Base-by-base conservation (phyloP, 2,888 invertebrate species). In the Drosophila paramelanica region DNA sequence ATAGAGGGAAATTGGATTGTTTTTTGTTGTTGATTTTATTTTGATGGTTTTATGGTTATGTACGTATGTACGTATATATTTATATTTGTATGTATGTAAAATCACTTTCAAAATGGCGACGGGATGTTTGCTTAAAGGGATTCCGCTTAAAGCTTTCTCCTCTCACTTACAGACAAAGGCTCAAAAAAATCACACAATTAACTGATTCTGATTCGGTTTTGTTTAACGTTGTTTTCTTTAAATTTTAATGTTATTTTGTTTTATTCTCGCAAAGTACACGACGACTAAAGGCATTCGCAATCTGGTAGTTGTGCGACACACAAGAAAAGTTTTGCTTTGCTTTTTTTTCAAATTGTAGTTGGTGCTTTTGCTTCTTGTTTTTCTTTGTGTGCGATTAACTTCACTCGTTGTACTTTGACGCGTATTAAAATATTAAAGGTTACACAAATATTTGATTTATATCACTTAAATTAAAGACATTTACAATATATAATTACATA, bases 371-470 rank as follows among this genome's bases (percentile, higher is more conserved):
- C 60, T 75, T 68, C 14, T 70, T 53, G 60, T 51, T 73, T 58
- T 64, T 60, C 61, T 77, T 64, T 61, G 76, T 77, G 81, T 86
- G 81, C 85, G 65, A 58, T 74, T 83, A 79, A 81, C 79, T 86
- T 87, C 79, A 86, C 89, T 90, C 89, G 89, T 90, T 89, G 89
- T 90, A 90, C 84, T 90, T 76, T 77, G 72, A 79, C 85, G 77
- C 77, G 79, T 81, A 79, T 77, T 81, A 81, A 86, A 81, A 83
- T 78, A 80, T 81, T 83, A 86, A 81, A 81, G 77, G 61, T 87
- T 82, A 81, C 86, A 88, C 76, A 89, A 79, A 79, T 81, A 88
- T 88, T 87, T 89, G 76, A 74, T 83, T 88, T 72, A 74, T 88
- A 85, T 89, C 83, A 89, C 88, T 90, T 81, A 88, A 88, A 77